These are phyloP conservation scores for Samia ricini DNA, from an alignment of 1,140 invertebrate genomes.

Conservation along the genomic window DNA sequence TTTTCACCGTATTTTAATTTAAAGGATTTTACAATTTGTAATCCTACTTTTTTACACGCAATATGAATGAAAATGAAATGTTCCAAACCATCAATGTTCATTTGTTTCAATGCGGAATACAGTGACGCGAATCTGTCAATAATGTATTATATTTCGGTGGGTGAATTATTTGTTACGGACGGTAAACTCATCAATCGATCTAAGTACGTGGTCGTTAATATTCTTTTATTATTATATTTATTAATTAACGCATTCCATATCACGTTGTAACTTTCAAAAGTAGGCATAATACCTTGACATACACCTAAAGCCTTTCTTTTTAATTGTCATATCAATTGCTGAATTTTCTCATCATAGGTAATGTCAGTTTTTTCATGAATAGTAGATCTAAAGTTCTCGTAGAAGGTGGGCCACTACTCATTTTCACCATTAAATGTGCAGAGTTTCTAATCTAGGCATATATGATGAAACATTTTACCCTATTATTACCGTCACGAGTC, in stretches of 20 bases:
- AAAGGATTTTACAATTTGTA: neutral
- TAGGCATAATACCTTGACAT: conserved; percentile 27
- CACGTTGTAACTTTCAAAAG: conserved; percentile 21
- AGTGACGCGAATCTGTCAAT: neutral
- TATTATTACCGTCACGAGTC: neutral
- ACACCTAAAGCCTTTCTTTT: conserved; percentile 17
- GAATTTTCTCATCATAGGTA: conserved; percentile 21
- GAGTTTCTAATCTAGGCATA: conserved; percentile 20
- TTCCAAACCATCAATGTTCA: neutral
- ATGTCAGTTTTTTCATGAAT: conserved; percentile 20
- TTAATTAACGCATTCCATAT: conserved; percentile 21
- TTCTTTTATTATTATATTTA: conserved; percentile 24
- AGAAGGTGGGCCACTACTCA: conserved; percentile 23
- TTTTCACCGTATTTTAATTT: neutral
- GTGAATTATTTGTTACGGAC: neutral
- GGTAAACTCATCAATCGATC: conserved; percentile 17
- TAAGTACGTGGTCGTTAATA: conserved; percentile 18
- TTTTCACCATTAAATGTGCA: conserved; percentile 15
- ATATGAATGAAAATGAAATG: neutral
- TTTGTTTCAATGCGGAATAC: neutral
- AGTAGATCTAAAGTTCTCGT: conserved; percentile 18
- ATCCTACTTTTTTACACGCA: neutral
- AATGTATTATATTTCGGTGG: neutral
- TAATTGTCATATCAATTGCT: conserved; percentile 20
- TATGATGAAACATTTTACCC: neutral